Evolutionary conservation across 2,888 invertebrate species (phyloP).

Genomic region (Leptothorax acervorum): DNA sequence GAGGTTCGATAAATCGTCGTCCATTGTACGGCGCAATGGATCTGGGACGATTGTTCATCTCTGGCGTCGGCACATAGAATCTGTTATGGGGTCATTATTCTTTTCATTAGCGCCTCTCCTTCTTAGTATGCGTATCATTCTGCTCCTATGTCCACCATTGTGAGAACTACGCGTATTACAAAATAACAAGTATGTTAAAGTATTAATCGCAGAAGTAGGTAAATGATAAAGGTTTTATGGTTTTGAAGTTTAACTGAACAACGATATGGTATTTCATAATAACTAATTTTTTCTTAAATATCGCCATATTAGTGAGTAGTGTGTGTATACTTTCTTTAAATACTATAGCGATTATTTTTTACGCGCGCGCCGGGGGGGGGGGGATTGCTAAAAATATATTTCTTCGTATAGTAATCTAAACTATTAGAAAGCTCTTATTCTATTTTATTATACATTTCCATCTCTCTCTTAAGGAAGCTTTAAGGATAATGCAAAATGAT

Average conservation of each 20-base stretch:
- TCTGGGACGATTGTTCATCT: conserved; percentile 75
- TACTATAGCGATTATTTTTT: neutral
- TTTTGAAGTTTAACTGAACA: conserved; percentile 1
- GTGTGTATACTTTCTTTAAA: neutral
- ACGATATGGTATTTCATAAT: neutral
- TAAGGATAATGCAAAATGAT: too few species aligned
- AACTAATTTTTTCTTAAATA: neutral
- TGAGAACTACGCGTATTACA: neutral
- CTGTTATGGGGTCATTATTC: conserved; percentile 71
- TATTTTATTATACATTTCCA: neutral
- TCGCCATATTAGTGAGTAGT: neutral
- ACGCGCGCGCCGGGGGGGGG: too few species aligned
- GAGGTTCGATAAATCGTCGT: conserved; percentile 71
- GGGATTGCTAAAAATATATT: neutral
- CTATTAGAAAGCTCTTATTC: neutral
- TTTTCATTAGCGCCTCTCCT: conserved; percentile 67
- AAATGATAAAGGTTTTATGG: neutral
- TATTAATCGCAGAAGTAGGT: neutral
- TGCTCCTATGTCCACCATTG: neutral
- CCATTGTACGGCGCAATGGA: conserved; percentile 73
- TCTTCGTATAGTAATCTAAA: neutral
- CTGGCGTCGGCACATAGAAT: conserved; percentile 65
- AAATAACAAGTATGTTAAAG: neutral
- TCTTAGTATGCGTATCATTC: conserved; percentile 57
- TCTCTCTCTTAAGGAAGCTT: too few species aligned